Base-by-base conservation (phyloP, 37 sponge, comb jelly and placozoan genomes). In the Ianthella basta region DNA sequence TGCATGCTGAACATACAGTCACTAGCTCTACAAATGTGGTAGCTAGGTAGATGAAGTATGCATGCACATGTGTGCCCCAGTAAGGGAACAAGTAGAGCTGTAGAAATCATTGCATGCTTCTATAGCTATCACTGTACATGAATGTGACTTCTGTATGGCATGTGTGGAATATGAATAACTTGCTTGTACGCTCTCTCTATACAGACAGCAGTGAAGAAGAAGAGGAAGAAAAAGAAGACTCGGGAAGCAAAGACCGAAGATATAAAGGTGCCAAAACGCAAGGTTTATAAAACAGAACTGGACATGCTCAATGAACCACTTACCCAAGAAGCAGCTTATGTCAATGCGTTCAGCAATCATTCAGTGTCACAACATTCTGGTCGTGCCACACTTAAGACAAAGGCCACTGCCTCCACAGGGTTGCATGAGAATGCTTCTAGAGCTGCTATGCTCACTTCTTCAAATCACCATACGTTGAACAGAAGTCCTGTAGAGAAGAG, bases 251-350 rank as follows among this genome's bases (percentile, higher is more conserved):
- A 41, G 10, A 36, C 25, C 1, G 78, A 75, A 21, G 78, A 50
- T 14, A 75, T 75, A 41, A 24, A 36, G 33, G 54, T 44, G n/a
- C 78, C 78, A 40, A 30, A 39, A 41, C 78, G 78, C 20, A 75
- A 75, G 40, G 78, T 75, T 5, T 75, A 75, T 14, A 75, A 75
- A 36, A 75, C 78, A 1, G 78, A 75, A 41, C 23, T 75, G 41
- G 78, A 75, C 78, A 36, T 36, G 54, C 78, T 75, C 3, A 40
- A 19, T 36, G 78, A 75, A 50, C 27, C 50, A 44, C 50, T 44
- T 8, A 44, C 50, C 3, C 50, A 44, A 44, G 50, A 44, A 44
- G 50, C 3, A 44, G 50, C 50, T 8, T 44, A 44, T 44, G 50
- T 8, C 50, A 44, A 44, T 8, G 50, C 50, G 8, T 44, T 44